Percentiles rank a stretch among this genome's conserved stretches.
Evolutionary conservation across 2,888 invertebrate genomes (phyloP).

Genomic region (Platycheirus rosarum): DNA sequence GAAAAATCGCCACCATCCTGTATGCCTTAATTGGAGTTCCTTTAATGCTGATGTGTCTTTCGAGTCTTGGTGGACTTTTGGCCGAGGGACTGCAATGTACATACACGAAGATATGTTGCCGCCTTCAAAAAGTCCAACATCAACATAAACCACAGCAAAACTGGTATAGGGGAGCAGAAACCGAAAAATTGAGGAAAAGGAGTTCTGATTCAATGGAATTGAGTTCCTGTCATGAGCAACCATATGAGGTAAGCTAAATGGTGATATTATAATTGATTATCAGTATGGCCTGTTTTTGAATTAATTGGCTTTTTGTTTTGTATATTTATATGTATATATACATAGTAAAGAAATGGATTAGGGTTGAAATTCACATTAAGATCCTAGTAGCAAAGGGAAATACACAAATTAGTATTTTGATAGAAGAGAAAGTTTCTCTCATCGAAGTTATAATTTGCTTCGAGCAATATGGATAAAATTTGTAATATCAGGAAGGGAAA

Average conservation of each 20-base stretch:
- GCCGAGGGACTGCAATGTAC: slow-evolving; percentile 90
- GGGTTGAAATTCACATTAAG: slow-evolving; percentile 32
- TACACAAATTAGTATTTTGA: slow-evolving; percentile 37
- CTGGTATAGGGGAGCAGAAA: slow-evolving; percentile 8
- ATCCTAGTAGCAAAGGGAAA: background rate
- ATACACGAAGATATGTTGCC: slow-evolving; percentile 81
- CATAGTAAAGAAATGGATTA: no score
- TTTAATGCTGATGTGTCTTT: slow-evolving; percentile 92
- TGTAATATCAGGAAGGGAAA: slow-evolving; percentile 26
- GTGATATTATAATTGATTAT: slow-evolving; percentile 67
- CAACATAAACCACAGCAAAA: slow-evolving; percentile 42
- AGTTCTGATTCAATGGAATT: slow-evolving; percentile 53
- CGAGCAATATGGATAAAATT: slow-evolving; percentile 26
- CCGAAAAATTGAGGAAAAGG: slow-evolving; percentile 45
- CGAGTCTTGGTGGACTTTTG: slow-evolving; percentile 91
- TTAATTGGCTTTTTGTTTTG: slow-evolving; percentile 29
- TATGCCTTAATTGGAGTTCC: slow-evolving; percentile 95
- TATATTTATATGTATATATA: background rate
- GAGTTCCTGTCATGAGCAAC: slow-evolving; percentile 74
- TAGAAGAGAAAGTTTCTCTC: slow-evolving; percentile 23
- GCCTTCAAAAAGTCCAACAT: slow-evolving; percentile 70
- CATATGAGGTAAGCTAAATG: slow-evolving; percentile 75
- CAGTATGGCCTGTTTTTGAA: slow-evolving; percentile 16
- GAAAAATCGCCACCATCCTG: slow-evolving; percentile 92
- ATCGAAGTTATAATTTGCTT: slow-evolving; percentile 49